Evolutionary conservation across 2,888 invertebrate species (phyloP).

Genomic region (Leptinotarsa juncta): DNA sequence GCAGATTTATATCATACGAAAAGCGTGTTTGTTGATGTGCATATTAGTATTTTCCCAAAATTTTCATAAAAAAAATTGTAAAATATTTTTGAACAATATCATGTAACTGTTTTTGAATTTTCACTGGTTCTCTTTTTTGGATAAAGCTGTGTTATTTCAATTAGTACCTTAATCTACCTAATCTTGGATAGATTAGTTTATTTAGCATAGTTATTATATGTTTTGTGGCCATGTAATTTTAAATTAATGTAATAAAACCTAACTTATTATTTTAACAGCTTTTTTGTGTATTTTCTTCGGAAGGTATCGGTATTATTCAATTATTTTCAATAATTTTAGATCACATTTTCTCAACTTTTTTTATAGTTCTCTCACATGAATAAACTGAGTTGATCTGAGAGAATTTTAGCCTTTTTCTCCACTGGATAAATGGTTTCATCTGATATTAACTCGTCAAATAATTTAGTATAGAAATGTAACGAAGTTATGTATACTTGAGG

Average conservation of each 20-base stretch:
- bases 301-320: background rate
- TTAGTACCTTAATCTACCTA: conserved; percentile 46
- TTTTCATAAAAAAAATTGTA: conserved; percentile 44
- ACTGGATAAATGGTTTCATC: too few relatives aligned
- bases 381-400: too few relatives aligned
- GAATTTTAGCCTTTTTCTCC: too few relatives aligned
- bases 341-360: too few relatives aligned
- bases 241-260: conserved; percentile 68
- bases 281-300: conserved; percentile 10
- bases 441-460: too few relatives aligned
- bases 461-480: too few relatives aligned
- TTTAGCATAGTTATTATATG: conserved; percentile 64
- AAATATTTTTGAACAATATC: conserved; percentile 43
- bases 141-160: conserved; percentile 42
- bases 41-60: conserved; percentile 54
- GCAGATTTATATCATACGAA: conserved; percentile 35
- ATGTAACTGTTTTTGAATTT: conserved; percentile 41
- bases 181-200: conserved; percentile 56
- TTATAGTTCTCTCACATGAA: too few relatives aligned
- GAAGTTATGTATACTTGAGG: too few relatives aligned
- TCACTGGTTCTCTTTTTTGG: conserved; percentile 33
- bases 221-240: conserved; percentile 69
- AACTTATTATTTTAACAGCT: conserved; percentile 54
- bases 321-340: background rate
- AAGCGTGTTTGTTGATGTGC: conserved; percentile 58